These are phyloP conservation scores for Pontoporia blainvillei DNA, from an alignment of 2,113 vertebrate species.

Conservation along the genomic window DNA sequence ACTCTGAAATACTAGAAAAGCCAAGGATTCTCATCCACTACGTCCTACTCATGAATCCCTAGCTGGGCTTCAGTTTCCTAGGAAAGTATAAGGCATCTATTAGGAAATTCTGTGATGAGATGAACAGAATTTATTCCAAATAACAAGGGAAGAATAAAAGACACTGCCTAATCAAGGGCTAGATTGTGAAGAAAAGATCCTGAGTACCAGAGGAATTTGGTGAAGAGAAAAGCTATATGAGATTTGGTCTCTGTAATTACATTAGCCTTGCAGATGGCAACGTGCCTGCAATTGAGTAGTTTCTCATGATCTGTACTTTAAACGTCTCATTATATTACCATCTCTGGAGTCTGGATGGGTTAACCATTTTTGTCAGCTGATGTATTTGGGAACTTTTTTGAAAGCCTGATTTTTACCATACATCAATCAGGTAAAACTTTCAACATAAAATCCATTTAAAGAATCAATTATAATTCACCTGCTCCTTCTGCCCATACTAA, in stretches of 20 bases:
- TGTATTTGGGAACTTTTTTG: not conserved
- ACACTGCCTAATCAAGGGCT: not conserved
- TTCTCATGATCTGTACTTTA: not conserved
- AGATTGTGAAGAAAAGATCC: not conserved
- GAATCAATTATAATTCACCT: conserved; percentile 23
- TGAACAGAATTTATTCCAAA: not conserved
- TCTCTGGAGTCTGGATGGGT: not conserved
- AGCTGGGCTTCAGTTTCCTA: not conserved
- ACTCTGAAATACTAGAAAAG: conserved; percentile 36
- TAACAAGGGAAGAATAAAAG: not conserved
- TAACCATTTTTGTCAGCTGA: not conserved
- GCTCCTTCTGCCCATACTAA: not conserved
- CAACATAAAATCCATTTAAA: conserved; percentile 37
- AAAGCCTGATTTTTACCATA: conserved; percentile 29
- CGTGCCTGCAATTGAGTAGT: not conserved
- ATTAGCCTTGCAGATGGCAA: conserved; percentile 41
- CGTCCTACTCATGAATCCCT: not conserved
- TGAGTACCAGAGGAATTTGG: not conserved
- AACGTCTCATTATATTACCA: not conserved
- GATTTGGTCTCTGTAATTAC: not conserved
- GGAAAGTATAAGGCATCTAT: not conserved
- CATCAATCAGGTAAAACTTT: conserved; percentile 16
- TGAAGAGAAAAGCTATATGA: not conserved
- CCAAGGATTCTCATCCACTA: not conserved
- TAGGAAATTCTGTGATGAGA: not conserved